A percentile compares a stretch with the other conserved stretches of the same genome.
phyloP scores from a whole-genome alignment of 1,140 invertebrate genomes.

The Zeugodacus cucurbitae region DNA sequence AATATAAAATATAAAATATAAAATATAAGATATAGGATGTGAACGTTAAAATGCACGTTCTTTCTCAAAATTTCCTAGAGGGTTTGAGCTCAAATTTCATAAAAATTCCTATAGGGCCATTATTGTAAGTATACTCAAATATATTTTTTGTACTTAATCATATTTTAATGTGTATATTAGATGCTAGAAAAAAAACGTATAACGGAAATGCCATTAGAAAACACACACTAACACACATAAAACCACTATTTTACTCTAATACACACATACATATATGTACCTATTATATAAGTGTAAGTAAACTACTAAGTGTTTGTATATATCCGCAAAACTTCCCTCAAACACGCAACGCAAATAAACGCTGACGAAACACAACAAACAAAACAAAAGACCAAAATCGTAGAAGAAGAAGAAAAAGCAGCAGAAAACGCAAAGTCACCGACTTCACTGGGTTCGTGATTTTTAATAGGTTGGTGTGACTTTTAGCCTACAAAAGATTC shows the following conservation, averaged over 20 bases:
- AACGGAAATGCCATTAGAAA: background rate
- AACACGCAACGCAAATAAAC: background rate
- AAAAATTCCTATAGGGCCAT: no score
- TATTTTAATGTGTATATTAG: background rate
- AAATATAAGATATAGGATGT: no score
- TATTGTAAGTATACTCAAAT: no score
- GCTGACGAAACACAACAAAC: background rate
- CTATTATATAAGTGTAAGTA: background rate
- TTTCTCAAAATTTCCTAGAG: no score
- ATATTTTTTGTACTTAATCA: background rate
- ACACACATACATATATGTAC: background rate
- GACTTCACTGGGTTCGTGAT: background rate
- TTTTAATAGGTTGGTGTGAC: background rate
- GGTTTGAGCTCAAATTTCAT: no score
- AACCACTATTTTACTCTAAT: background rate
- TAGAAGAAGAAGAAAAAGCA: no score
- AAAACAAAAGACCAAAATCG: background rate
- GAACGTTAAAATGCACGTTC: no score
- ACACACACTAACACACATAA: background rate
- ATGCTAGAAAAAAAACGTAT: background rate
- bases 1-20: no score
- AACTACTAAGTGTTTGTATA: background rate
- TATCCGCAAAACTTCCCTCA: background rate
- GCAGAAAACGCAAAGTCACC: background rate
- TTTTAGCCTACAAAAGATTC: background rate